phyloP scores from a whole-genome alignment of 2,888 invertebrate species.

The Eristalis pertinax region DNA sequence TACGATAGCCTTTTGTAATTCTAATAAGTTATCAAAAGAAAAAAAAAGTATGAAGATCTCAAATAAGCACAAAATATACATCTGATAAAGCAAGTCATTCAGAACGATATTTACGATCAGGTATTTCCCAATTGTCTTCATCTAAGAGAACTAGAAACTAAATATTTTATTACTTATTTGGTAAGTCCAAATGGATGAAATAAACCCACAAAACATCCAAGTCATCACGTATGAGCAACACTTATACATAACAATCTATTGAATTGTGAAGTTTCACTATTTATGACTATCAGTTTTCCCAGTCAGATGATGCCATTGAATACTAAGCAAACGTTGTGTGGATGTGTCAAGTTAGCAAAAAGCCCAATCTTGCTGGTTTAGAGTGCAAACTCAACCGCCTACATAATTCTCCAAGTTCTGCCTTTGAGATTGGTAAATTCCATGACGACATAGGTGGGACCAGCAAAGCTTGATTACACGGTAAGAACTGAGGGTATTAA shows the following conservation, averaged over 20 bases:
- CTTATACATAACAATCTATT: background rate
- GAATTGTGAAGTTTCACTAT: background rate
- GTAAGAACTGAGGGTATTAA: background rate
- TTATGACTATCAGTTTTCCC: background rate
- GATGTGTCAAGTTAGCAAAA: background rate
- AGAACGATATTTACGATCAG: background rate
- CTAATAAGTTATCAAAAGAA: background rate
- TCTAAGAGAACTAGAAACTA: background rate
- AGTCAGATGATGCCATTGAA: background rate
- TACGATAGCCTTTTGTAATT: background rate
- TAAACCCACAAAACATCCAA: background rate
- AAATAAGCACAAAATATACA: background rate
- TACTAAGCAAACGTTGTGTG: background rate
- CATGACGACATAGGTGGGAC: background rate
- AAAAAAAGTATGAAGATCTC: background rate
- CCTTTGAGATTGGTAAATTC: background rate
- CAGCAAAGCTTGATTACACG: background rate
- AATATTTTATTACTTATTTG: background rate
- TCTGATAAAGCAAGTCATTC: conserved; percentile 1
- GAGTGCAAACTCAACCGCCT: background rate
- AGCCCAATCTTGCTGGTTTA: background rate
- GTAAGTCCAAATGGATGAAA: background rate
- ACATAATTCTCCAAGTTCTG: background rate
- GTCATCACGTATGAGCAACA: background rate
- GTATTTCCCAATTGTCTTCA: background rate